Percentiles rank a stretch among this genome's conserved stretches.
Evolutionary conservation across 2,797 vertebrate species (phyloP).

Genomic region (Nyctibius grandis): DNA sequence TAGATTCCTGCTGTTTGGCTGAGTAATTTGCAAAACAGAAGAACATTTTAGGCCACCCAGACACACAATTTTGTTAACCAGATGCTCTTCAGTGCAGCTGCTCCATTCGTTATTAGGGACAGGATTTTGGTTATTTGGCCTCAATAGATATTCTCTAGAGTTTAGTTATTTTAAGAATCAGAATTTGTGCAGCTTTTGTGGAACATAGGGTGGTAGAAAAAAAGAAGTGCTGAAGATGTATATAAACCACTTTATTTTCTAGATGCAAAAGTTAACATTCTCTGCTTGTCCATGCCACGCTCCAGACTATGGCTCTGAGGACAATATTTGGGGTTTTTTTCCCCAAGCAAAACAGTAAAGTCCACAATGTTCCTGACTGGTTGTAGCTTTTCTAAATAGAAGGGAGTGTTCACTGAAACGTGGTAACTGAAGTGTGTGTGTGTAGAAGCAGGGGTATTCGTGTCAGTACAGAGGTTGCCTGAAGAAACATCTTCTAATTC

Average conservation of each 20-base stretch:
- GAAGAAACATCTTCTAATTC: not conserved
- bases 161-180: not conserved
- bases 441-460: not conserved
- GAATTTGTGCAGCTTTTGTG: not conserved
- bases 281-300: not conserved
- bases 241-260: not conserved
- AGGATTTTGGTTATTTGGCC: not conserved
- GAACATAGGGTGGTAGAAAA: not conserved
- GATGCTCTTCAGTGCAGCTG: not conserved
- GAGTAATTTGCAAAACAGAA: not conserved
- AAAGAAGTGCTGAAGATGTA: not conserved
- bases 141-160: not conserved
- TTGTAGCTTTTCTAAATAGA: not conserved
- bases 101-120: not conserved
- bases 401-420: not conserved
- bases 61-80: not conserved
- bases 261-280: not conserved
- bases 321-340: not conserved
- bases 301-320: not conserved
- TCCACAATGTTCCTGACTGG: not conserved
- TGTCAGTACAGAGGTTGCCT: not conserved
- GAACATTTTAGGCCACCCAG: not conserved
- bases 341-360: not conserved
- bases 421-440: not conserved
- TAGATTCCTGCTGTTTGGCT: not conserved